Conservation (phyloP, 2,113 vertebrate species). For the Bujurquina vittata region DNA sequence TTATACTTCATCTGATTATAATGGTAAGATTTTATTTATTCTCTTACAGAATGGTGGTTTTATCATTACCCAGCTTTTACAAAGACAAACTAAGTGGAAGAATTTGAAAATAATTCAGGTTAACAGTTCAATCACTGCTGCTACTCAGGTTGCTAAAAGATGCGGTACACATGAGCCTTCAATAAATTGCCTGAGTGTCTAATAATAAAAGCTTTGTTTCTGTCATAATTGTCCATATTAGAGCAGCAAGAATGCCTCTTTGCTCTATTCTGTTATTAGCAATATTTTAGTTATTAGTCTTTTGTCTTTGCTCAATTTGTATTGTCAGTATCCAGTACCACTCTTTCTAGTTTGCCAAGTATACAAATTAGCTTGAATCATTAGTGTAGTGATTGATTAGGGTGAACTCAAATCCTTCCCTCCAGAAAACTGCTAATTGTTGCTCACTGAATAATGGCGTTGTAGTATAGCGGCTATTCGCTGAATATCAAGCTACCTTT, state of each 20-base stretch:
- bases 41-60: background rate
- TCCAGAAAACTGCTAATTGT: conserved; percentile 28
- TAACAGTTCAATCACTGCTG: background rate
- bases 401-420: conserved; percentile 28
- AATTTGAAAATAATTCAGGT: background rate
- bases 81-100: background rate
- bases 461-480: background rate
- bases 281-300: background rate
- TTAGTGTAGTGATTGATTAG: conserved; percentile 28
- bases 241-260: background rate
- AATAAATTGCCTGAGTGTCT: conserved; percentile 1
- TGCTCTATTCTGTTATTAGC: background rate
- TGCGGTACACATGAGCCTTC: background rate
- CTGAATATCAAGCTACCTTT: conserved; percentile 36
- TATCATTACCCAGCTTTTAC: background rate
- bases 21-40: background rate
- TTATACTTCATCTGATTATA: background rate
- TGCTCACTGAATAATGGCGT: conserved; percentile 26
- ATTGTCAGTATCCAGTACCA: background rate
- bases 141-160: background rate
- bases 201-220: conserved; percentile 1
- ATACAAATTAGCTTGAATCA: conserved; percentile 1
- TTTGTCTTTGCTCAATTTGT: background rate
- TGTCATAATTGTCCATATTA: background rate
- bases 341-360: background rate